Evolutionary conservation across 2,113 vertebrate species (phyloP).

Genomic region (Thamnophis sirtalis): DNA sequence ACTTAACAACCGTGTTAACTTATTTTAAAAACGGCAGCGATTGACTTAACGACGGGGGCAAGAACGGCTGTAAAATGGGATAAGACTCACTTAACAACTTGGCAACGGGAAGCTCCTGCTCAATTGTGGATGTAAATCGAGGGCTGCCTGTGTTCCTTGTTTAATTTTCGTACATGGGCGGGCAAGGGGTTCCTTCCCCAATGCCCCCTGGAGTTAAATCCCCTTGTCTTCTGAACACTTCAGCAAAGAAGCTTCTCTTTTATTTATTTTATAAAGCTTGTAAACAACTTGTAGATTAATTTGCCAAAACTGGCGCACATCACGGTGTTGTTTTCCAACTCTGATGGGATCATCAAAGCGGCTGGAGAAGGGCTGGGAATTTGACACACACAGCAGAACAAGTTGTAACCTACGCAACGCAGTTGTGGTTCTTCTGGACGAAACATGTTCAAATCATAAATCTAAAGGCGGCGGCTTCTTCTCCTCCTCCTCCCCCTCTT

Average conservation of each 20-base stretch:
- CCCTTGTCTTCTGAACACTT: background rate
- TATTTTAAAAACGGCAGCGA: background rate
- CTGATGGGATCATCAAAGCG: background rate
- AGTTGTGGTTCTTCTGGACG: no score
- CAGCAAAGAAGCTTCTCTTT: background rate
- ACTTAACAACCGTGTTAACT: background rate
- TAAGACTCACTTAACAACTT: background rate
- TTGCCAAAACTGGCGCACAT: background rate
- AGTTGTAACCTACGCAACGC: background rate
- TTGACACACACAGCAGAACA: background rate
- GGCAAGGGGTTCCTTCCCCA: background rate
- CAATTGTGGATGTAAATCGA: background rate
- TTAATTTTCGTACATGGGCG: background rate
- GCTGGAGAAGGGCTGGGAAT: background rate
- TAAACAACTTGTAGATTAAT: background rate
- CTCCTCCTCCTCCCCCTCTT: background rate
- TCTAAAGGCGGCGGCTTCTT: no score
- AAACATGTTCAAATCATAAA: background rate
- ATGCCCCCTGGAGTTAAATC: background rate
- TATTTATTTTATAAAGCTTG: background rate
- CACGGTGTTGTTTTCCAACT: background rate
- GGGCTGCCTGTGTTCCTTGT: background rate
- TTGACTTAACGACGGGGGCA: no score
- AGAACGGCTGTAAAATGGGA: background rate
- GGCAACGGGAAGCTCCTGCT: background rate